A percentile compares a stretch with the other conserved stretches of the same genome.
Conservation (phyloP, 2,113 vertebrate genomes). For the Osmerus mordax region DNA sequence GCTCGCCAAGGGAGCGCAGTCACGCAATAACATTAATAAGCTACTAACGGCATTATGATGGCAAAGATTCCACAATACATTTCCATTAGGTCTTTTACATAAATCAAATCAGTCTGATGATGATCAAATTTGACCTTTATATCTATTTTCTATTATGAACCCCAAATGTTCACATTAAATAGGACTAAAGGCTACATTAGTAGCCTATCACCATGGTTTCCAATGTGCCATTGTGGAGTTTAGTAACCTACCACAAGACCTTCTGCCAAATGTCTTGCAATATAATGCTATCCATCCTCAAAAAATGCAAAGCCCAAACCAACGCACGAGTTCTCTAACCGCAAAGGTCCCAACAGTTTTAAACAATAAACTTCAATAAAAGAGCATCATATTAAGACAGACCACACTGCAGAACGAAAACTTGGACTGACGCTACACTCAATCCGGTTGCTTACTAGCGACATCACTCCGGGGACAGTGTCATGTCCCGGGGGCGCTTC, state of each 20-base stretch:
- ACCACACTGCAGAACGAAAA: not conserved
- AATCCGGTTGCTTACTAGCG: not conserved
- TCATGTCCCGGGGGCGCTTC: not conserved
- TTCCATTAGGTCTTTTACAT: not conserved
- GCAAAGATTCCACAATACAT: not conserved
- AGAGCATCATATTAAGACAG: not conserved
- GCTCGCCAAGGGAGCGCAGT: constrained; percentile 32
- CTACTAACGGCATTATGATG: not conserved
- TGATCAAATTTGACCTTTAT: not conserved
- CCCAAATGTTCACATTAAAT: no score
- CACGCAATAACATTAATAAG: constrained; percentile 15
- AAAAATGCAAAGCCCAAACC: no score
- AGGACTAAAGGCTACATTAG: no score
- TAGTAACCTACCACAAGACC: no score
- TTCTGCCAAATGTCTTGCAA: no score
- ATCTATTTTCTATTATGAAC: no score
- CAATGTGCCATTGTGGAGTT: no score
- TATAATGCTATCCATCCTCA: no score
- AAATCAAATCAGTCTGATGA: not conserved
- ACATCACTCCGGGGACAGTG: not conserved
- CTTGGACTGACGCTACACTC: not conserved
- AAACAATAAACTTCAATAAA: no score
- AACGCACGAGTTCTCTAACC: no score
- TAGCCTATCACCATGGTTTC: no score
- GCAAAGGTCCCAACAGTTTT: no score